These are phyloP conservation scores for Drosophila helvetica DNA, from an alignment of 2,888 invertebrate genomes.

Conservation along the genomic window DNA sequence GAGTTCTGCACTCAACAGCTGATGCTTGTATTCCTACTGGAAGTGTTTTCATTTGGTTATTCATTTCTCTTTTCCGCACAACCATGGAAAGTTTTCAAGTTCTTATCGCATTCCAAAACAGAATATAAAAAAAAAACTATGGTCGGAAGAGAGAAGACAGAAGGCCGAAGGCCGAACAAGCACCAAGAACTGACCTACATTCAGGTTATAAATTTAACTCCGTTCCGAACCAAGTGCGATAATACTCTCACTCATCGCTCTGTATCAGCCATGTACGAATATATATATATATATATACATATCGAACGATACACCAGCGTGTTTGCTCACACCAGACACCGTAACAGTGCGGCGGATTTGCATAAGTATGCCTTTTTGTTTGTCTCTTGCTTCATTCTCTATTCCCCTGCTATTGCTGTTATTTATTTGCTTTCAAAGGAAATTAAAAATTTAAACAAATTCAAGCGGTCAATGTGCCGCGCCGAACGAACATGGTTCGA, in stretches of 20 bases:
- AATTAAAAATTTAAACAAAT: conserved; percentile 47
- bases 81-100: conserved; percentile 59
- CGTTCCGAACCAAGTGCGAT: conserved; percentile 26
- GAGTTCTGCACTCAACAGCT: conserved; percentile 26
- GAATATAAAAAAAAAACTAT: background rate
- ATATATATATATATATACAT: background rate
- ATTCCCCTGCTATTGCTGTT: conserved; percentile 4
- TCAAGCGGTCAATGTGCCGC: conserved; percentile 59
- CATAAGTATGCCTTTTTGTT: conserved; percentile 13
- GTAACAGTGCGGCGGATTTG: conserved; percentile 16
- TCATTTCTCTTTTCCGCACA: background rate
- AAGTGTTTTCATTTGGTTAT: conserved; percentile 18
- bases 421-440: conserved; percentile 32
- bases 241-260: conserved; percentile 7
- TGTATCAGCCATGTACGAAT: conserved; percentile 11
- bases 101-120: conserved; percentile 40
- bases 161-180: background rate
- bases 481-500: conserved; percentile 38
- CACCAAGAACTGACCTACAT: conserved; percentile 63
- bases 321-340: conserved; percentile 27
- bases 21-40: conserved; percentile 11
- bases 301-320: conserved; percentile 1
- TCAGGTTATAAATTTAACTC: conserved; percentile 37
- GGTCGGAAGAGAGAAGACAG: conserved; percentile 4
- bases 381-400: conserved; percentile 9